Percentiles rank a stretch among this genome's conserved stretches.
These are phyloP conservation scores for Herpetotheres cachinnans DNA, from an alignment of 2,113 vertebrate species.

Conservation along the genomic window DNA sequence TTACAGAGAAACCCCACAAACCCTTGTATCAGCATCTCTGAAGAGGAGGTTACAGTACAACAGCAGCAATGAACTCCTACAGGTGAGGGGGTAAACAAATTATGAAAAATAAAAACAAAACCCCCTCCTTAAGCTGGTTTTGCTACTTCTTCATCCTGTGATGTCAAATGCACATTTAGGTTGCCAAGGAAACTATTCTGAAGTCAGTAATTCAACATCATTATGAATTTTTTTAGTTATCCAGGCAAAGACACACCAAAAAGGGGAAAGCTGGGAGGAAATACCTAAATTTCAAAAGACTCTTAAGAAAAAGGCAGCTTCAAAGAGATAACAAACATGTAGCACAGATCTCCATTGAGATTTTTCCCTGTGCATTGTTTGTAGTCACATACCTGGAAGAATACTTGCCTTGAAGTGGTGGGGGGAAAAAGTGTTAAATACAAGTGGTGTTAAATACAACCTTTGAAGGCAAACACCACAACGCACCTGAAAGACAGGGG, in stretches of 20 bases:
- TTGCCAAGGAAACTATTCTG: background rate
- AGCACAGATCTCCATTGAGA: background rate
- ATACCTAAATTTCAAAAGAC: constrained; percentile 32
- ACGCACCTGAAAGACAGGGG: background rate
- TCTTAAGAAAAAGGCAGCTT: background rate
- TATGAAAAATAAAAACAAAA: background rate
- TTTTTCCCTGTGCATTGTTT: constrained; percentile 9
- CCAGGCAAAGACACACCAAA: background rate
- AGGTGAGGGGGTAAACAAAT: background rate
- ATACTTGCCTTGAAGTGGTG: constrained; percentile 35
- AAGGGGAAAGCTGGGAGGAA: background rate
- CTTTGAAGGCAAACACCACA: constrained; percentile 28
- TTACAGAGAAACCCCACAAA: background rate
- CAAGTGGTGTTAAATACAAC: constrained; percentile 13
- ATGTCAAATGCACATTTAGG: background rate
- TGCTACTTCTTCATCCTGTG: background rate
- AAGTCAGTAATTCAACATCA: background rate
- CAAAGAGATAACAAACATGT: constrained; percentile 24
- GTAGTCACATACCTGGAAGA: constrained; percentile 44
- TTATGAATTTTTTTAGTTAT: background rate
- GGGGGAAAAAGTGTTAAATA: background rate
- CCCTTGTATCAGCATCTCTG: background rate
- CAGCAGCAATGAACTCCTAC: background rate
- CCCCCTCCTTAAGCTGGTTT: background rate
- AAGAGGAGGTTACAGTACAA: background rate